Base-by-base conservation (phyloP, 2,797 vertebrate genomes). In the Microctenopoma lineatum region DNA sequence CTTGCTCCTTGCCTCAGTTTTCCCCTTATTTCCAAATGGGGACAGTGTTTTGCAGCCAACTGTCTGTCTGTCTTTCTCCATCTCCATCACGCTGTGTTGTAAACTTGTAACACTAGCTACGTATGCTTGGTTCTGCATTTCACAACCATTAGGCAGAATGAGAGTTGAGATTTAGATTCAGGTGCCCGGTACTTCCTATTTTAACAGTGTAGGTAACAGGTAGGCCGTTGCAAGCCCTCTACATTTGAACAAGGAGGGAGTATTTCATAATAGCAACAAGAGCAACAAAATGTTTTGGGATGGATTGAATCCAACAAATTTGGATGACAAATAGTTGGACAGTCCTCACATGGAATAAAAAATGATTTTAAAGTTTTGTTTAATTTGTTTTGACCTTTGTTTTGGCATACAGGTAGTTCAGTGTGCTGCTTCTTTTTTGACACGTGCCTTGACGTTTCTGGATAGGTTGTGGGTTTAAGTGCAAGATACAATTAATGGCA, bases 321-420 rank as follows among this genome's bases (percentile, higher is more conserved):
- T 64, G 41, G 32, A 74, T 67, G 7, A 46, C 51, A 66, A 70
- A 68, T 29, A 64, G 27, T n/a, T 15, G 55, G 36, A 36, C 32
- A 39, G 55, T 16, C 0, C 18, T 47, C 11, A 1, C 42, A 15
- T 36, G 41, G 12, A 36, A 32, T 0, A 39, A 32, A 5, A 32
- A 32, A 6, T 32, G 29, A 32, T 21, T 21, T 21, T 32, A 46
- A 59, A 53, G 46, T 55, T 68, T 41, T 21, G 7, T 46, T 46
- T 57, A 3, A 18, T 53, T 50, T 7, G 32, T 39, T 62, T 53
- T 34, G 5, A 64, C 21, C 14, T n/a, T 52, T 48, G 13, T 63
- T 41, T n/a, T n/a, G 18, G 26, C 7, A 2, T 34, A n/a, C 13
- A 42, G 57, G 8, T 32, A 46, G 16, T 61, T 16, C 8, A 29